phyloP scores from a whole-genome alignment of 2,797 vertebrate genomes.

The Anabacerthia variegaticeps region DNA sequence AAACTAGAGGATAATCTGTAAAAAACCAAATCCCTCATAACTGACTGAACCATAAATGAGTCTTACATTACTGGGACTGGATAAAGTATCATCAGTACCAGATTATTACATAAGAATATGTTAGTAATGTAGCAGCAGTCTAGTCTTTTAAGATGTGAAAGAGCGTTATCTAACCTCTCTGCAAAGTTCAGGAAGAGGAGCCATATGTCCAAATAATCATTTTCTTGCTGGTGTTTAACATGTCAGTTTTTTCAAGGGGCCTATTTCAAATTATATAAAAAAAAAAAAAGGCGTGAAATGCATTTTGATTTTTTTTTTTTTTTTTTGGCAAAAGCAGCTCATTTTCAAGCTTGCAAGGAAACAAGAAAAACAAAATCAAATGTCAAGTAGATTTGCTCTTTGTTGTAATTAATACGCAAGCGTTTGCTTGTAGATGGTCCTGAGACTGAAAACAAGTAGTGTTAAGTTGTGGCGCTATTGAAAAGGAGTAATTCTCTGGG shows the following conservation, averaged over 20 bases:
- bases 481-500: not conserved
- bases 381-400: conserved; percentile 72
- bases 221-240: conserved; percentile 64
- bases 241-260: conserved; percentile 55
- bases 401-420: conserved; percentile 67
- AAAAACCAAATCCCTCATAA: not conserved
- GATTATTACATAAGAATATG: conserved; percentile 60
- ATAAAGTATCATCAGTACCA: conserved; percentile 2
- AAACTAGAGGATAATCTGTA: conserved; percentile 11
- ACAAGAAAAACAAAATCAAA: conserved; percentile 73
- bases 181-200: conserved; percentile 66
- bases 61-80: not conserved
- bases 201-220: conserved; percentile 70
- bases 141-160: conserved; percentile 64
- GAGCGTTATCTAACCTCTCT: conserved; percentile 57
- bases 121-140: conserved; percentile 58
- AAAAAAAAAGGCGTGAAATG: conserved; percentile 54
- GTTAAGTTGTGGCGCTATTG: not conserved
- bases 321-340: conserved; percentile 62
- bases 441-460: conserved; percentile 13
- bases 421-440: conserved; percentile 24
- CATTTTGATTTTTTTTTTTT: conserved; percentile 29
- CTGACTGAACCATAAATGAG: not conserved
- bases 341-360: conserved; percentile 59
- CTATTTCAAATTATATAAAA: conserved; percentile 45